Base-by-base conservation (phyloP, 2,113 vertebrate genomes). In the Cheilinus undulatus region DNA sequence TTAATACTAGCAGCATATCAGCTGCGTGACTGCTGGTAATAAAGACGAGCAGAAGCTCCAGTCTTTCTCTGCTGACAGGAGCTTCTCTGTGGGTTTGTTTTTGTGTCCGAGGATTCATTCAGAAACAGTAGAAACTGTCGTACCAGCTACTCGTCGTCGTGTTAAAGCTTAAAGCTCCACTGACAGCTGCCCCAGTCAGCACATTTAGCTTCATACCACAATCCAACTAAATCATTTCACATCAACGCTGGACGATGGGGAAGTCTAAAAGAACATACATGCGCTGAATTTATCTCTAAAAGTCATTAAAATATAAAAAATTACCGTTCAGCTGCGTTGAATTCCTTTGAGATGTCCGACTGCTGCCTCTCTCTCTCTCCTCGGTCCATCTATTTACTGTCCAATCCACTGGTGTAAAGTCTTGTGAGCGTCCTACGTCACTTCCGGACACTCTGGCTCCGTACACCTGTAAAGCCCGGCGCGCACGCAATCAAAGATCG, bases 361-460 rank as follows among this genome's bases (percentile, higher is more conserved):
- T 12, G 64, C 42, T 69, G 74, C 15, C 36, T 46, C 26, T 5
- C 12, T 22, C 32, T 13, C 30, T 38, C 40, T 13, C 19, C 77
- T 86, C 74, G 2, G 7, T 68, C 74, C 73, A 62, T 86, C 61
- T 77, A 76, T 85, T 88, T 76, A 80, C 64, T 23, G 61, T 77
- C 53, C 76, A 67, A 81, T 81, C 60, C 65, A 80, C 77, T 78
- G 89, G 73, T 50, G 43, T 23, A 14, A 14, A 17, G 72, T 77
- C 80, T 69, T 51, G 83, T 71, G 88, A 90, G 87, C 82, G 52
- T 56, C 0, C 1, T 13, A 24, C 92, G 93, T 94, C 91, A 94
- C 89, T 83, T 94, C 92, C 91, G 89, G 82, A 45, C 68, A 60
- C 27, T 72, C 51, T 59, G 22, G 20, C 51, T 53, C 66, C 36